Evolutionary conservation across 2,888 invertebrate genomes (phyloP).

Genomic region (Dasypolia templi): DNA sequence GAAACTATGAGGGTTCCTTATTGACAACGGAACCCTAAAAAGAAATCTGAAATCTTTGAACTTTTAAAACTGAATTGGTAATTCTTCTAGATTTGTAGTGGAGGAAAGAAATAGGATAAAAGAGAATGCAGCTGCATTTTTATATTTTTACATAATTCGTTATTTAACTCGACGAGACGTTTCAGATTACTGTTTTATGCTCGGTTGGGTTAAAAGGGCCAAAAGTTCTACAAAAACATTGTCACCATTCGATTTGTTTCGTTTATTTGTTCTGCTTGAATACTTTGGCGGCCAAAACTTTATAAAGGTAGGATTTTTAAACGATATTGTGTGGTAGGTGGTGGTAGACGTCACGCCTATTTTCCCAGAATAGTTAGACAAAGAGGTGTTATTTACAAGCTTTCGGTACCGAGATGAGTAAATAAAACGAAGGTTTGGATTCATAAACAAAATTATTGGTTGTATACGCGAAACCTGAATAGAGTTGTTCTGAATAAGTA

Average conservation of each 20-base stretch:
- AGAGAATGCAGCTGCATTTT: slow-evolving; percentile 33
- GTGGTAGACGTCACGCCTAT: too few species aligned
- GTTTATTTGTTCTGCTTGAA: slow-evolving; percentile 32
- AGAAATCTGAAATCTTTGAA: slow-evolving; percentile 5
- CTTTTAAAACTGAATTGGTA: slow-evolving; percentile 16
- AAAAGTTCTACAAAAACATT: slow-evolving; percentile 44
- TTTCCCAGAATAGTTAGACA: too few species aligned
- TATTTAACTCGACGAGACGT: slow-evolving; percentile 27
- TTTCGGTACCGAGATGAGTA: too few species aligned
- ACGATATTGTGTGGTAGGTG: slow-evolving; percentile 12
- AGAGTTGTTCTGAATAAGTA: too few species aligned
- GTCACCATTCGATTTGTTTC: slow-evolving; percentile 39
- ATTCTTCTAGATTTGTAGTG: slow-evolving; percentile 18
- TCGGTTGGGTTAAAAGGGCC: slow-evolving; percentile 31
- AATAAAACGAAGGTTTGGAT: too few species aligned
- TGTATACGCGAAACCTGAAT: too few species aligned
- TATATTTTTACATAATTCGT: slow-evolving; percentile 31
- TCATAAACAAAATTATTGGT: too few species aligned
- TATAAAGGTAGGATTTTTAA: slow-evolving; percentile 50
- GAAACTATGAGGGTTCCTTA: too few species aligned
- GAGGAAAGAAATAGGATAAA: slow-evolving; percentile 23
- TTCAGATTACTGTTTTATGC: slow-evolving; percentile 21
- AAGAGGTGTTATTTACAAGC: too few species aligned
- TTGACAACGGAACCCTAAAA: too few species aligned
- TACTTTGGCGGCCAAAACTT: slow-evolving; percentile 30